Percentiles rank a stretch among this genome's conserved stretches.
phyloP scores from a whole-genome alignment of 2,113 vertebrate species.

The Microcebus lehilahytsara region DNA sequence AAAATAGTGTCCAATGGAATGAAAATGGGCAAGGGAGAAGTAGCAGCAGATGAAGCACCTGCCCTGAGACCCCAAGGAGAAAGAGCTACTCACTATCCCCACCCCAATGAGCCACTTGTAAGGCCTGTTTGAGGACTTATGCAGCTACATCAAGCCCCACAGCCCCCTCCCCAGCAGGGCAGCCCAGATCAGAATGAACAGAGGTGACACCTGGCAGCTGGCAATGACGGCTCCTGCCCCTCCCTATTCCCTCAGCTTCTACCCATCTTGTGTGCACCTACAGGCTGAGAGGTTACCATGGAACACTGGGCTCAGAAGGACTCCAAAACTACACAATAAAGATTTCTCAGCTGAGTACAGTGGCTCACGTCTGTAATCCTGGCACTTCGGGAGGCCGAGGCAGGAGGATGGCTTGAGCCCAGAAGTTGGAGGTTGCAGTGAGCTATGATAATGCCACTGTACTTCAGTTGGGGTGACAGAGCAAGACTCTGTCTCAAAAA shows the following conservation, averaged over 20 bases:
- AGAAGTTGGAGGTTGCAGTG: no score
- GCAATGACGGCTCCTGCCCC: no score
- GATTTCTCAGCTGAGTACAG: background rate
- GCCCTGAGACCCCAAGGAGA: no score
- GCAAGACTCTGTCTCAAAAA: no score
- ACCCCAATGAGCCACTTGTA: background rate
- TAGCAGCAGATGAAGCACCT: background rate
- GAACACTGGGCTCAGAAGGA: background rate
- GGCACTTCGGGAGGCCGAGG: no score
- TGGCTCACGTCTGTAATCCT: no score
- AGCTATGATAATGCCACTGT: no score
- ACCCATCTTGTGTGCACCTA: rapidly evolving
- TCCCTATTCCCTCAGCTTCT: background rate
- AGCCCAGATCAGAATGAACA: background rate
- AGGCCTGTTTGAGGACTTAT: background rate
- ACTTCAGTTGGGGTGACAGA: no score
- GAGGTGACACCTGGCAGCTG: background rate
- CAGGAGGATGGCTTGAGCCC: no score
- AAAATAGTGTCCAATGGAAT: background rate
- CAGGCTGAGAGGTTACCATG: background rate
- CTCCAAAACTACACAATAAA: background rate
- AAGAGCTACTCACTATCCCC: rapidly evolving
- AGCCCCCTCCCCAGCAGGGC: background rate
- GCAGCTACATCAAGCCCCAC: background rate
- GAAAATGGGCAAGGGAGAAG: background rate